These are phyloP conservation scores for Zaprionus ghesquierei DNA, from an alignment of 1,140 invertebrate species.

Conservation along the genomic window DNA sequence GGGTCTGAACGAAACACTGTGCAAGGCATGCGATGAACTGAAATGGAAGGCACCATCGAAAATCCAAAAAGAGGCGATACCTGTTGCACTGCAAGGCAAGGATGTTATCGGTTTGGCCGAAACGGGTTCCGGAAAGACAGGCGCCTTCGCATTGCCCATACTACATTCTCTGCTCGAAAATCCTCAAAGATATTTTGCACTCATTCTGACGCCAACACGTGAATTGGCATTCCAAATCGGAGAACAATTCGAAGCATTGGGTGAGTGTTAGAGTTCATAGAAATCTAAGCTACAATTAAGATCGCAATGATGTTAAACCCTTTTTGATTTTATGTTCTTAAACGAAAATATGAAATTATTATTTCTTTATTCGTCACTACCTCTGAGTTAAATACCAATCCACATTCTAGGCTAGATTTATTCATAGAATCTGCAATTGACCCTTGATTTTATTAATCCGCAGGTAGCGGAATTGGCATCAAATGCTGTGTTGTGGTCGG, in stretches of 20 bases:
- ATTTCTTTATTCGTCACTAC: slow-evolving; percentile 81
- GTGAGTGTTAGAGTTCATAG: slow-evolving; percentile 83
- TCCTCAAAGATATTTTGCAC: slow-evolving; percentile 96
- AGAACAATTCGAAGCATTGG: slow-evolving; percentile 97
- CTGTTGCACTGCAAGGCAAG: slow-evolving; percentile 94
- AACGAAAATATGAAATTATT: slow-evolving; percentile 76
- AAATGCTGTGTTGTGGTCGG: slow-evolving; percentile 98
- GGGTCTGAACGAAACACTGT: slow-evolving; percentile 96
- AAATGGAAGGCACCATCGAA: slow-evolving; percentile 97
- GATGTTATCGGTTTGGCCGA: slow-evolving; percentile 98
- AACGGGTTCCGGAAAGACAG: slow-evolving; percentile 99
- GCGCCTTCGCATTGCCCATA: slow-evolving; percentile 98
- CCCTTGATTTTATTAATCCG: background rate
- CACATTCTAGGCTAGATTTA: background rate
- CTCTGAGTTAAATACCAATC: slow-evolving; percentile 56
- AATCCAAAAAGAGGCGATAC: slow-evolving; percentile 97
- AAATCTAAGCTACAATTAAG: background rate
- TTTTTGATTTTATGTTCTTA: slow-evolving; percentile 67
- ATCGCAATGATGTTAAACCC: slow-evolving; percentile 71
- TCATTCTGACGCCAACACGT: slow-evolving; percentile 97
- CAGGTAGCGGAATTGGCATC: slow-evolving; percentile 92
- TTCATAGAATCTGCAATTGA: background rate
- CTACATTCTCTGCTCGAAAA: slow-evolving; percentile 94
- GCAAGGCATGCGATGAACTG: slow-evolving; percentile 94
- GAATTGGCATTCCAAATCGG: slow-evolving; percentile 98